phyloP scores from a whole-genome alignment of 1,140 invertebrate genomes.

The Acromyrmex echinatior region DNA sequence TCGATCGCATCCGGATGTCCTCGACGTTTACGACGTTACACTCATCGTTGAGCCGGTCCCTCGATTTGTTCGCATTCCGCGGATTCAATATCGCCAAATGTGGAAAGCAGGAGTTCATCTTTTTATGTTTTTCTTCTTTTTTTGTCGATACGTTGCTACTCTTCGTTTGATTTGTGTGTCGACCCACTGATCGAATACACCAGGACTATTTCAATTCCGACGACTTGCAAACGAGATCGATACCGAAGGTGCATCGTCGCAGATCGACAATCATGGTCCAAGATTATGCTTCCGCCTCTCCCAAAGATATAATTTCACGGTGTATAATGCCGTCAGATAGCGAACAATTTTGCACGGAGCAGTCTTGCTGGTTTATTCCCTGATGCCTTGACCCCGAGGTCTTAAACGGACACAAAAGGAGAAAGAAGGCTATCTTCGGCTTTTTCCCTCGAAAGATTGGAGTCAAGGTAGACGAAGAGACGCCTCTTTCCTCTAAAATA shows the following conservation, averaged over 20 bases:
- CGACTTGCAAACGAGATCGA: background rate
- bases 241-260: slow-evolving; percentile 14
- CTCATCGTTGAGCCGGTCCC: slow-evolving; percentile 69
- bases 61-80: slow-evolving; percentile 80
- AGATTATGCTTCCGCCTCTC: background rate
- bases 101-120: slow-evolving; percentile 87
- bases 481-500: background rate
- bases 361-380: background rate
- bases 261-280: background rate
- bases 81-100: slow-evolving; percentile 85
- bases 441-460: background rate
- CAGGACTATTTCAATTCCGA: background rate
- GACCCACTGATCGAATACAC: background rate
- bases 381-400: slow-evolving; percentile 20
- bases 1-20: slow-evolving; percentile 41
- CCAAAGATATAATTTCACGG: background rate
- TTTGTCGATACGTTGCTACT: background rate
- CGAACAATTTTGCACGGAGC: background rate
- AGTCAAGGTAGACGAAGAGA: slow-evolving; percentile 31
- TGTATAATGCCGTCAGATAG: background rate
- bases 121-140: slow-evolving; percentile 70
- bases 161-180: background rate
- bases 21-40: slow-evolving; percentile 67
- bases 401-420: background rate
- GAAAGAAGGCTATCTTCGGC: slow-evolving; percentile 9